A percentile compares a stretch with the other conserved stretches of the same genome.
phyloP scores from a whole-genome alignment of 1,140 invertebrate genomes.

The Andrena cerasifolii region DNA sequence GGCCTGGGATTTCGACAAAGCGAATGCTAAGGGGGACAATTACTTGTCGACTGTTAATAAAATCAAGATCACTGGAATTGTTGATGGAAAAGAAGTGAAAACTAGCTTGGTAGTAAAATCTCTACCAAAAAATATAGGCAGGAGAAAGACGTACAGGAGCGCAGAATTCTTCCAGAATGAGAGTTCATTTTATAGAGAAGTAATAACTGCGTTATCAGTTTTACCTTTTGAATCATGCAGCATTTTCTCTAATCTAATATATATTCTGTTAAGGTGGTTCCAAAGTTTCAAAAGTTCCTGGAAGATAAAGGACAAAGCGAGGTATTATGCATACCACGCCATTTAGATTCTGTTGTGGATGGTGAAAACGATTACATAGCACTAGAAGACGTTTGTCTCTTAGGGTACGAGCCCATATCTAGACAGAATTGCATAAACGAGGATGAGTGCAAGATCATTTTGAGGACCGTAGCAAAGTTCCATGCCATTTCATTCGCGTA shows the following conservation, averaged over 20 bases:
- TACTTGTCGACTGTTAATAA: constrained; percentile 85
- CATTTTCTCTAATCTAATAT: constrained; percentile 9
- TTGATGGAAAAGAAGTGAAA: constrained; percentile 63
- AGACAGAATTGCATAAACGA: constrained; percentile 83
- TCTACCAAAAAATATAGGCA: constrained; percentile 84
- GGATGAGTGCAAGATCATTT: constrained; percentile 81
- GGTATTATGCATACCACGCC: constrained; percentile 77
- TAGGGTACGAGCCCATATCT: constrained; percentile 81
- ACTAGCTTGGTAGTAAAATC: constrained; percentile 85
- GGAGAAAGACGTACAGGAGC: constrained; percentile 85
- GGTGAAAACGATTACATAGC: constrained; percentile 86
- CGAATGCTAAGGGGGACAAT: constrained; percentile 85
- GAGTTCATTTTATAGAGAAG: constrained; percentile 85
- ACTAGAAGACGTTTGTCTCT: constrained; percentile 84
- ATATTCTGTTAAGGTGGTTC: constrained; percentile 68
- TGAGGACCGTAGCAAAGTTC: constrained; percentile 85
- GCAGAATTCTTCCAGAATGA: constrained; percentile 88
- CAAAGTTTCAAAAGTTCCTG: constrained; percentile 73
- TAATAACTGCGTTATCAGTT: constrained; percentile 78
- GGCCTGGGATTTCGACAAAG: constrained; percentile 78
- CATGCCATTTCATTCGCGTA: constrained; percentile 88
- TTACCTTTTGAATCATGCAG: not conserved
- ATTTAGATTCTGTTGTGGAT: constrained; percentile 83
- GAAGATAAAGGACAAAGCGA: constrained; percentile 61
- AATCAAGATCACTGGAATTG: constrained; percentile 81